A percentile compares a stretch with the other conserved stretches of the same genome.
These are phyloP conservation scores for Anarrhichthys ocellatus DNA, from an alignment of 2,113 vertebrate genomes.

Conservation along the genomic window DNA sequence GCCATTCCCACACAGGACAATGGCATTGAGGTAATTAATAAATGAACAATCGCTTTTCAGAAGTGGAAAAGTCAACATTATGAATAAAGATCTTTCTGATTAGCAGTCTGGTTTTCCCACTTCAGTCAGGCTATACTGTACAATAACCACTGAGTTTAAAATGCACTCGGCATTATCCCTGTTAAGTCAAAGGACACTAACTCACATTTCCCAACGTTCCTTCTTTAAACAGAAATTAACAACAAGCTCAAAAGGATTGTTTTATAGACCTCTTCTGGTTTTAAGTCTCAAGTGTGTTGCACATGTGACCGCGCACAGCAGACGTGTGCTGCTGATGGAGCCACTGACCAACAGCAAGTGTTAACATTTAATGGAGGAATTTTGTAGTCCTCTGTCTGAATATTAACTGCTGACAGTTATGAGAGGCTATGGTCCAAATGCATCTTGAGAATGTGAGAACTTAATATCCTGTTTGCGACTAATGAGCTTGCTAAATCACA, in stretches of 20 bases:
- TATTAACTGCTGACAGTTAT: neutral
- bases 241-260: neutral
- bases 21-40: neutral
- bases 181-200: neutral
- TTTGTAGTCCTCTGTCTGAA: neutral
- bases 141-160: neutral
- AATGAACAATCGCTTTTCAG: slow-evolving; percentile 2
- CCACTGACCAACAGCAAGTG: neutral
- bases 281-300: neutral
- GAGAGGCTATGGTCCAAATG: neutral
- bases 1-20: slow-evolving; percentile 10
- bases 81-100: slow-evolving; percentile 11
- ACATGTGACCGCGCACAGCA: neutral
- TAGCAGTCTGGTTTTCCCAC: neutral
- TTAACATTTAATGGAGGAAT: neutral
- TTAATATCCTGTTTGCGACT: neutral
- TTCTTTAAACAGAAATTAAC: neutral
- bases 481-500: neutral
- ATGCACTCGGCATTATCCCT: neutral
- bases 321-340: neutral
- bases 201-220: neutral
- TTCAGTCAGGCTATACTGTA: neutral
- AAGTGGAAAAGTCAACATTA: slow-evolving; percentile 1
- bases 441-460: neutral
- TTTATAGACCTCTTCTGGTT: neutral